Evolutionary conservation across 1,140 invertebrate species (phyloP), one percentile per base, ranked within the genome.

Genomic region (Sarcophaga peregrina): DNA sequence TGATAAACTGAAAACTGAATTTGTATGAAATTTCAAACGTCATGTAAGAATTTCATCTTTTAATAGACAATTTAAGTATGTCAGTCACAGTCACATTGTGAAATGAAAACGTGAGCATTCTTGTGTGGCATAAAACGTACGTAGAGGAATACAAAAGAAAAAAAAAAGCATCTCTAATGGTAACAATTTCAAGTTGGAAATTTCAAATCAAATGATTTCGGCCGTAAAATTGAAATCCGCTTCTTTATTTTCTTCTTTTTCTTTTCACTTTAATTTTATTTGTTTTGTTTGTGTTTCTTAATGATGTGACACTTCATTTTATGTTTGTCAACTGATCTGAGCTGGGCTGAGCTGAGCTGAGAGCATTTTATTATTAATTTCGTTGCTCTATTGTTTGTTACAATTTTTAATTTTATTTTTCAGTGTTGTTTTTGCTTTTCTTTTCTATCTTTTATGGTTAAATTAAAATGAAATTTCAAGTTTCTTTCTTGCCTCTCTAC

Each of bases 231-330:
- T 37, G 4, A 37, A 37, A 8, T 6, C 62, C n/a, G n/a, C n/a
- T n/a, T n/a, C n/a, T n/a, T n/a, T 25, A 8, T 25, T 25, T 72
- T 10, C 17, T 25, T 11, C 0, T 8, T 20, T 78, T 45, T 48
- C n/a, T 78, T 78, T 47, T 78, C 37, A 20, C n/a, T 47, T 17
- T 52, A 78, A 78, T 25, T 52, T 78, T 50, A 78, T 15, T 78
- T 78, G 47, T 78, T 78, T 78, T 58, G 11, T 58, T n/a, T 58
- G 13, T 58, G 25, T 37, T 37, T n/a, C n/a, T 78, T 78, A 20
- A 78, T 78, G 46, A 78, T 78, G 75, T 78, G 75, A 78, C 75
- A 78, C 25, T 78, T 52, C 25, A 37, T 78, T 75, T 78, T 78
- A 78, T 78, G 75, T 78, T 78, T 76, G 45, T 46, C 45, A 78